phyloP scores from a whole-genome alignment of 2,888 invertebrate species.

The Thymelicus acteon region DNA sequence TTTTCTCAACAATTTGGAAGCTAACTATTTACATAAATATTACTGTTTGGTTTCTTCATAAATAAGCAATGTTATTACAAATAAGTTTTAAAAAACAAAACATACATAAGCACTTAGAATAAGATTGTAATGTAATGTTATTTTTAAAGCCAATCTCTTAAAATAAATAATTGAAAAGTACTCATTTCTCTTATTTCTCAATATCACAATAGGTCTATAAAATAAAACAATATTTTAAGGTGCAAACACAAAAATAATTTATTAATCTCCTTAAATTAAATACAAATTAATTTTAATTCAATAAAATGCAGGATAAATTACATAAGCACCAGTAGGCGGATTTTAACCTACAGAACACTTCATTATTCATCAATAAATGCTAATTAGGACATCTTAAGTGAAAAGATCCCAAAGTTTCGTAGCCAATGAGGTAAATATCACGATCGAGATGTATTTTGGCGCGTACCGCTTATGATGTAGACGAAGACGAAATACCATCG shows the following conservation, averaged over 20 bases:
- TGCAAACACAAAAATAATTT: slow-evolving; percentile 17
- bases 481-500: not conserved
- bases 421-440: too few relatives aligned
- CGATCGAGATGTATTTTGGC: not conserved
- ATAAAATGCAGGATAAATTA: slow-evolving; percentile 12
- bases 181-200: not conserved
- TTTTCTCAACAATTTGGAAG: slow-evolving; percentile 3
- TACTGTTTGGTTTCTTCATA: not conserved
- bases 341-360: slow-evolving; percentile 1
- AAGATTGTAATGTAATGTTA: not conserved
- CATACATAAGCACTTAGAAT: not conserved
- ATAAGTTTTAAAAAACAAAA: not conserved
- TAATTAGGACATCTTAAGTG: not conserved
- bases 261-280: slow-evolving; percentile 9
- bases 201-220: not conserved
- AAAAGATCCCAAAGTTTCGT: too few relatives aligned
- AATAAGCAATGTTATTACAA: slow-evolving; percentile 2
- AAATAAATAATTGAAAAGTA: not conserved
- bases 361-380: not conserved
- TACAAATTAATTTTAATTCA: not conserved
- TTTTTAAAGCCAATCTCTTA: not conserved
- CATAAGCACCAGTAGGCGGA: slow-evolving; percentile 8
- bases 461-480: not conserved
- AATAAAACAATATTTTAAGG: not conserved
- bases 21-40: slow-evolving; percentile 9